phyloP scores from a whole-genome alignment of 35 echinoderm and acorn worm species.

The Patiria miniata region DNA sequence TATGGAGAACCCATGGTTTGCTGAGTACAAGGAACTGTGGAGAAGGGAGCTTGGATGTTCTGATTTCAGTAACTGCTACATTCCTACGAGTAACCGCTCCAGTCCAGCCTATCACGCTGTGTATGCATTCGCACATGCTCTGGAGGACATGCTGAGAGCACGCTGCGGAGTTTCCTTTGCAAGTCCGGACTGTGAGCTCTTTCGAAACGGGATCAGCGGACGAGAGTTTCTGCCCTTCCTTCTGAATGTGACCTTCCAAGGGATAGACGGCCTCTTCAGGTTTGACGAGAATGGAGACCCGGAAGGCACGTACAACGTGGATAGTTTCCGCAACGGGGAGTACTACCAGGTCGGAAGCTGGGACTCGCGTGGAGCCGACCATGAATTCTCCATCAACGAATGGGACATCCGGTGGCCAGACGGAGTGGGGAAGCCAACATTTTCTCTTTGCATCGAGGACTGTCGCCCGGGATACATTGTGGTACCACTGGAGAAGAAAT shows the following conservation, averaged over 20 bases:
- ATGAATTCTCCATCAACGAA: not conserved
- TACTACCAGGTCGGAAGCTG: conserved; percentile 3
- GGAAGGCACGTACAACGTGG: not conserved
- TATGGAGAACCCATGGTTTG: conserved; percentile 25
- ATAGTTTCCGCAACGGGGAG: conserved; percentile 5
- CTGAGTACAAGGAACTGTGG: conserved; percentile 10
- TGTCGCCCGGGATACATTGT: not conserved
- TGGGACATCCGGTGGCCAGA: not conserved
- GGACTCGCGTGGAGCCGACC: not conserved
- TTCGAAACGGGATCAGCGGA: conserved; percentile 1
- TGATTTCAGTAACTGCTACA: not conserved
- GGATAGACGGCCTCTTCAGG: not conserved
- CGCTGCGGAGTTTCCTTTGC: not conserved
- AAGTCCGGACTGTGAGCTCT: not conserved
- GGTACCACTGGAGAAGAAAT: conserved; percentile 22
- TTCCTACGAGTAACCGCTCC: not conserved
- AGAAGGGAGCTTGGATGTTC: not conserved
- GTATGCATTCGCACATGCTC: conserved; percentile 15
- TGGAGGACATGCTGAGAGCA: not conserved
- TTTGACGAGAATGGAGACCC: conserved; percentile 29
- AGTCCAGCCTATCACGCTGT: conserved; percentile 19
- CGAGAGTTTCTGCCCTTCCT: not conserved
- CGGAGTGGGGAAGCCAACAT: not conserved
- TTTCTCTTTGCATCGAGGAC: not conserved
- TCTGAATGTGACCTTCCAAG: conserved; percentile 4